These are phyloP conservation scores for Lytechinus pictus DNA, from an alignment of 35 echinoderm and acorn worm species.

Conservation along the genomic window DNA sequence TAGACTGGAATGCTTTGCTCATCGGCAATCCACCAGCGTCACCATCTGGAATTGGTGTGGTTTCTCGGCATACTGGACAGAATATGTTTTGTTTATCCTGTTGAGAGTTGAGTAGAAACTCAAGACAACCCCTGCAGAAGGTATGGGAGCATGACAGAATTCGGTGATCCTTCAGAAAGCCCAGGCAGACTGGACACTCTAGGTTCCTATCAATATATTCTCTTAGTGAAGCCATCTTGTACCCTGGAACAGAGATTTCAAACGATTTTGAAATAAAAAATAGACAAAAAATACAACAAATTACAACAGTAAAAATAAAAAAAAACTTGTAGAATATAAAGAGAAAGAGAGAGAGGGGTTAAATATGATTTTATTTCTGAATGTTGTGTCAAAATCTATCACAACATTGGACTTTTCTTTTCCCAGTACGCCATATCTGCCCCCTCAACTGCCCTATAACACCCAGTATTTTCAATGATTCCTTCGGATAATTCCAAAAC, in stretches of 20 bases:
- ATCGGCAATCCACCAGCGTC: background rate
- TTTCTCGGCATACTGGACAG: background rate
- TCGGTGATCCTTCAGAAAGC: background rate
- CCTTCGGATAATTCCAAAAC: too few species aligned
- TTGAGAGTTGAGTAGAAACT: background rate
- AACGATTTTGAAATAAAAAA: background rate
- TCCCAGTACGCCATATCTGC: too few species aligned
- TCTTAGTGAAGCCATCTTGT: background rate
- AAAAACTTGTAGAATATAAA: too few species aligned
- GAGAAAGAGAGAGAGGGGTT: too few species aligned
- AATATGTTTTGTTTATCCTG: background rate
- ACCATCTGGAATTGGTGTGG: background rate
- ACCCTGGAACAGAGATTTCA: background rate
- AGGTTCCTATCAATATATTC: background rate
- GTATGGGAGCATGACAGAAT: background rate
- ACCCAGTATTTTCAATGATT: too few species aligned
- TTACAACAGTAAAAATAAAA: too few species aligned
- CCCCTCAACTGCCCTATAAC: too few species aligned
- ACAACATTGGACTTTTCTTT: too few species aligned
- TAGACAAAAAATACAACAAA: too few species aligned
- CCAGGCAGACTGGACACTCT: background rate
- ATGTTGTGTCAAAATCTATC: too few species aligned
- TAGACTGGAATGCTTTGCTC: background rate
- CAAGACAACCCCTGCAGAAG: conserved; percentile 22
- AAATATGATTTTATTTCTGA: too few species aligned